Percentiles rank a stretch among this genome's conserved stretches.
These are phyloP conservation scores for Palythoa heliodiscus DNA, from an alignment of 92 coral and sea anemone genomes.

Conservation along the genomic window DNA sequence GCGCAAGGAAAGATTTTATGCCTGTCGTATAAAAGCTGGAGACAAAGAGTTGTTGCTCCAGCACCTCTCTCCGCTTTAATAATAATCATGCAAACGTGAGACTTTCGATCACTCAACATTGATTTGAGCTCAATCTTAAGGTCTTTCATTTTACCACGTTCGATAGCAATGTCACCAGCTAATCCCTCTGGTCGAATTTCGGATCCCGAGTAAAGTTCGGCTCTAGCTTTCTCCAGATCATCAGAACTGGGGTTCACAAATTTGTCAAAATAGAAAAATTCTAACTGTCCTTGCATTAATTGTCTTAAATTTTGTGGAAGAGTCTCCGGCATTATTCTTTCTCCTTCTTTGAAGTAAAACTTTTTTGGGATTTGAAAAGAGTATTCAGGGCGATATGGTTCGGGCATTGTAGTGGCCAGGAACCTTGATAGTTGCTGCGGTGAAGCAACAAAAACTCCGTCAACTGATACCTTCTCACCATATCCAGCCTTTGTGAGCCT, in stretches of 20 bases:
- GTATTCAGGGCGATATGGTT: conserved; percentile 74
- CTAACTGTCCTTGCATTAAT: conserved; percentile 64
- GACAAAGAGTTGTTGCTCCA: conserved; percentile 77
- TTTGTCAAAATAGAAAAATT: conserved; percentile 60
- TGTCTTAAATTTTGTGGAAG: conserved; percentile 74
- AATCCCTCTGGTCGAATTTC: conserved; percentile 59
- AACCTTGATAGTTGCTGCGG: conserved; percentile 64
- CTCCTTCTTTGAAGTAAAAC: not conserved
- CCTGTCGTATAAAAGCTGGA: conserved; percentile 67
- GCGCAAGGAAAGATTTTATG: conserved; percentile 71
- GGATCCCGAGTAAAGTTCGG: conserved; percentile 64
- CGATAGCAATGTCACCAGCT: conserved; percentile 55
- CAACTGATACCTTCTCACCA: conserved; percentile 47
- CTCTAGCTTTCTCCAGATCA: conserved; percentile 51
- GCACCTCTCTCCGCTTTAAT: conserved; percentile 84
- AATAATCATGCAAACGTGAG: conserved; percentile 60
- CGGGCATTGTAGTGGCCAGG: conserved; percentile 57
- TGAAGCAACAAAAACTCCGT: conserved; percentile 62
- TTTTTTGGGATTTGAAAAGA: conserved; percentile 71
- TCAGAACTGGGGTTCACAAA: conserved; percentile 22
- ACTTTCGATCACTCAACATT: conserved; percentile 56
- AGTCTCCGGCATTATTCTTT: conserved; percentile 57
- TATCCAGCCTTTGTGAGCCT: conserved; percentile 54
- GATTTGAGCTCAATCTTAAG: conserved; percentile 55
- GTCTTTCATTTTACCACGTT: conserved; percentile 58